Conservation (phyloP, 2,113 vertebrate genomes). For the Sus scrofa region T2T-Sscrofa CM000829.6:65589001-65589500, state of each 20-base stretch:
- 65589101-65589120: not conserved
- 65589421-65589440: not conserved
- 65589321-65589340: not conserved
- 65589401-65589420: constrained; percentile 43
- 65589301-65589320: not conserved
- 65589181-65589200: accelerated
- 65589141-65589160: not conserved
- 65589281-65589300: not conserved
- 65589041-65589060: not conserved
- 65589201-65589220: not conserved
- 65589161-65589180: not conserved
- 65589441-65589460: not conserved
- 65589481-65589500: constrained; percentile 62
- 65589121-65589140: accelerated
- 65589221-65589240: not conserved
- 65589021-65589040: not conserved
- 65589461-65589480: not conserved
- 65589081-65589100: accelerated
- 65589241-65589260: not conserved
- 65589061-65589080: not conserved
- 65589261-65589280: not conserved
- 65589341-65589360: constrained; percentile 22
- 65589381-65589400: not conserved
- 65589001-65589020: not conserved
- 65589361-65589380: not conserved